Evolutionary conservation across 2,888 invertebrate genomes (phyloP), one percentile per base, ranked within the genome.

Genomic region (Cremastinae sp.): DNA sequence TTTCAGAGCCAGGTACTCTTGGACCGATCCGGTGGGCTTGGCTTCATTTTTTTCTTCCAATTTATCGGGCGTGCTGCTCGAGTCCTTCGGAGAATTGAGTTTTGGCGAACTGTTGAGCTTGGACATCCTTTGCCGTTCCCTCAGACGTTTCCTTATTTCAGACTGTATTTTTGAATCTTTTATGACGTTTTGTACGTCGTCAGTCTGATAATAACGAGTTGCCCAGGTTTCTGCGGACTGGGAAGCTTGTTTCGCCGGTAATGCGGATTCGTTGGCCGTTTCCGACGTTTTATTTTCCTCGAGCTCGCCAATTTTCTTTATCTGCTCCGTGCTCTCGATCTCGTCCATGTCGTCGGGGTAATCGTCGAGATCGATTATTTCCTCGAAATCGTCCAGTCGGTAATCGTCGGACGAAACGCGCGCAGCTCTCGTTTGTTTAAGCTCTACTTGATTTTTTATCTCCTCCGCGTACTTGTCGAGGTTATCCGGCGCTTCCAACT

Each of bases 81-180:
- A 12, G 4, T 80, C 80, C 9, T 74, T 80, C 2, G 87, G 85
- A 3, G 84, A 85, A 74, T 84, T 86, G 54, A 51, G 22, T 14
- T 81, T 83, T 2, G 87, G 86, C 5, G 85, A 85, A 74, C 83
- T 86, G 65, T 78, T 86, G 16, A 88, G 75, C 74, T 88, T 89
- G 1, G 83, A 84, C 47, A 87, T 78, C 59, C 89, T 83, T 53
- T 90, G 90, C 18, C 89, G 83, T 80, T 90, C 90, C 20, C 90
- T 79, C 58, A 90, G 80, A 12, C 89, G 85, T 80, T 90, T 90
- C 1, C 90, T 84, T 68, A 90, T 90, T 79, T 90, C 90, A 0
- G 90, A 90, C 41, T 90, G 90, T 45, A 90, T 90, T 68, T 90
- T 90, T 0, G 90, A 90, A 61, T 90, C 89, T 74, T 88, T 89